Evolutionary conservation across 2,888 invertebrate species (phyloP).

Genomic region (Parnassius apollo): DNA sequence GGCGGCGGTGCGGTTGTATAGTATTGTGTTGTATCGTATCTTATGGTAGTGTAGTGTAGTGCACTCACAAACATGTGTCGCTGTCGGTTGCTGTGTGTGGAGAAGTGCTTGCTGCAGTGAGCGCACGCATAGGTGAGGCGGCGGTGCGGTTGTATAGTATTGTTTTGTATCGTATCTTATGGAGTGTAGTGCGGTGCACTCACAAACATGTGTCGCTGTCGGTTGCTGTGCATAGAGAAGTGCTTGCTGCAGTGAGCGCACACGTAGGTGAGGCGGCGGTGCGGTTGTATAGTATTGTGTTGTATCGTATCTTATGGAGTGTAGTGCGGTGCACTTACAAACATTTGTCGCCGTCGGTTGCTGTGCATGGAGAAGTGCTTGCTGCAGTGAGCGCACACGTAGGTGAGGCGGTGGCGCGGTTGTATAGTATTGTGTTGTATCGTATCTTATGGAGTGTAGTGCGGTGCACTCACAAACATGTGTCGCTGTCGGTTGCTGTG

Average conservation of each 20-base stretch:
- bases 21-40: no score
- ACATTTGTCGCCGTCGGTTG: constrained; percentile 70
- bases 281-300: constrained; percentile 44
- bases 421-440: constrained; percentile 39
- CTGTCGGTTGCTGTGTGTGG: constrained; percentile 66
- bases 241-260: constrained; percentile 64
- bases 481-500: constrained; percentile 68
- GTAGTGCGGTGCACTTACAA: constrained; percentile 50
- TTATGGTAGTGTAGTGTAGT: no score
- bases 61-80: constrained; percentile 71
- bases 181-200: constrained; percentile 47
- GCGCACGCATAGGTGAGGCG: constrained; percentile 52
- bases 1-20: constrained; percentile 50
- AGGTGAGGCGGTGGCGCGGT: constrained; percentile 47
- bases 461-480: constrained; percentile 62
- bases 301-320: no score
- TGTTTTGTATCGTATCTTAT: no score
- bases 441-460: no score
- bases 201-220: constrained; percentile 72
- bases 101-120: constrained; percentile 67
- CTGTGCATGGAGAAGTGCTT: constrained; percentile 68
- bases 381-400: constrained; percentile 59
- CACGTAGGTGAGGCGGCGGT: constrained; percentile 47
- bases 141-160: not conserved
- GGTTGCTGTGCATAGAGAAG: constrained; percentile 67